phyloP scores from a whole-genome alignment of 2,888 invertebrate species.

The Sinotaia quadrata region DNA sequence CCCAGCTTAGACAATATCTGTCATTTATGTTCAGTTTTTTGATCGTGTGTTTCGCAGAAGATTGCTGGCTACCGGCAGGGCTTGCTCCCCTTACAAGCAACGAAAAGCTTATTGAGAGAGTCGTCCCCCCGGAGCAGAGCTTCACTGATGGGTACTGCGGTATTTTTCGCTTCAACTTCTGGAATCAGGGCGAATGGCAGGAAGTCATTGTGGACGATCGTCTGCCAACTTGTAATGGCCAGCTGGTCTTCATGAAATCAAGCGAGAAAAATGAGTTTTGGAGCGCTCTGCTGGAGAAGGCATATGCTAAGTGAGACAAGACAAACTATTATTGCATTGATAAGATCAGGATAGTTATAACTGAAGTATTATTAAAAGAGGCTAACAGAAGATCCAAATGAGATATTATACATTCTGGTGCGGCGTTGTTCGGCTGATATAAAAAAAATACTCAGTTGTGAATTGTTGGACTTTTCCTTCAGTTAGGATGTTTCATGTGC shows the following conservation, averaged over 20 bases:
- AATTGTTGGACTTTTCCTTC: too few species aligned
- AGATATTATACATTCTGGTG: too few species aligned
- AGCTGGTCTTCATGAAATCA: conserved; percentile 87
- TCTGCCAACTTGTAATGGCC: conserved; percentile 87
- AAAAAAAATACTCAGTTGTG: too few species aligned
- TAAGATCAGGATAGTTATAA: not conserved
- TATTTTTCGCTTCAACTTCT: conserved; percentile 84
- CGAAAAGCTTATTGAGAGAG: conserved; percentile 89
- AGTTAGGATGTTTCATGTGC: too few species aligned
- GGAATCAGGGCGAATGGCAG: conserved; percentile 89
- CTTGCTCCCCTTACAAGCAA: conserved; percentile 95
- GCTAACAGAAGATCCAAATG: not conserved
- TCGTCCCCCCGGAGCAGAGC: conserved; percentile 95
- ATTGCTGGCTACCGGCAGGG: conserved; percentile 90
- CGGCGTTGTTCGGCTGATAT: too few species aligned
- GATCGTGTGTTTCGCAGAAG: conserved; percentile 76
- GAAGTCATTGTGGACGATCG: conserved; percentile 94
- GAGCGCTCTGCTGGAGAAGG: conserved; percentile 90
- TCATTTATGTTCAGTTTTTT: not conserved
- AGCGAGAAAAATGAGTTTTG: conserved; percentile 93
- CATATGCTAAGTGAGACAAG: too few species aligned
- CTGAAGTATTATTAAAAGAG: not conserved
- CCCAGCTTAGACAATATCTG: too few species aligned
- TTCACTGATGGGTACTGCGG: conserved; percentile 90
- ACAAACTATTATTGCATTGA: too few species aligned